Percentiles rank a stretch among this genome's conserved stretches.
Conservation (phyloP, 2,888 invertebrate species). For the Habroteleia sp. region DNA sequence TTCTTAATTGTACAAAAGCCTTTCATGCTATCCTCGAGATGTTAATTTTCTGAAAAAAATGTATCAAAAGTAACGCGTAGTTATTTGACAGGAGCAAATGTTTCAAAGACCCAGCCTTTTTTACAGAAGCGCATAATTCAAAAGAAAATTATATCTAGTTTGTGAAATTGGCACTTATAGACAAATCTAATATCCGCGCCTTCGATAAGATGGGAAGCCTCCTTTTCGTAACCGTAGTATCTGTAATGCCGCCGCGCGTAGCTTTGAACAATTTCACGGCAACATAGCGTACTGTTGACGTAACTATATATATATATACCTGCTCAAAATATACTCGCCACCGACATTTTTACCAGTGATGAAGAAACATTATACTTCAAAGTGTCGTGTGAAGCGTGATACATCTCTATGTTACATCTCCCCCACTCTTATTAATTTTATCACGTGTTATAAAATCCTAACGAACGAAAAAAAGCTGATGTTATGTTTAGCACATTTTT, state of each 20-base stretch:
- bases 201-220: slow-evolving; percentile 36
- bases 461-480: slow-evolving; percentile 16
- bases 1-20: slow-evolving; percentile 29
- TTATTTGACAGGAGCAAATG: slow-evolving; percentile 31
- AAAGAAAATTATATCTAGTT: slow-evolving; percentile 35
- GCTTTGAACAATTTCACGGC: slow-evolving; percentile 43
- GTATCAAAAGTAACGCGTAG: slow-evolving; percentile 26
- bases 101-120: slow-evolving; percentile 30
- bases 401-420: slow-evolving; percentile 14
- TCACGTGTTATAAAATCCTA: slow-evolving; percentile 18
- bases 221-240: slow-evolving; percentile 31
- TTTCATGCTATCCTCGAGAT: slow-evolving; percentile 9
- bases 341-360: slow-evolving; percentile 5
- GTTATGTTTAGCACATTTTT: slow-evolving; percentile 22
- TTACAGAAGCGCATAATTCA: slow-evolving; percentile 9
- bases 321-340: slow-evolving; percentile 43
- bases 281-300: slow-evolving; percentile 24
- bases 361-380: slow-evolving; percentile 23
- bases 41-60: slow-evolving; percentile 21
- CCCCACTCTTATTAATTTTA: neutral
- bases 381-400: slow-evolving; percentile 24
- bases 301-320: no score
- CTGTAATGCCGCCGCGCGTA: slow-evolving; percentile 20
- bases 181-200: slow-evolving; percentile 40
- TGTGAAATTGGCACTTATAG: slow-evolving; percentile 37